Conservation (phyloP, 1,140 invertebrate species). For the Drosophila punjabiensis region DNA sequence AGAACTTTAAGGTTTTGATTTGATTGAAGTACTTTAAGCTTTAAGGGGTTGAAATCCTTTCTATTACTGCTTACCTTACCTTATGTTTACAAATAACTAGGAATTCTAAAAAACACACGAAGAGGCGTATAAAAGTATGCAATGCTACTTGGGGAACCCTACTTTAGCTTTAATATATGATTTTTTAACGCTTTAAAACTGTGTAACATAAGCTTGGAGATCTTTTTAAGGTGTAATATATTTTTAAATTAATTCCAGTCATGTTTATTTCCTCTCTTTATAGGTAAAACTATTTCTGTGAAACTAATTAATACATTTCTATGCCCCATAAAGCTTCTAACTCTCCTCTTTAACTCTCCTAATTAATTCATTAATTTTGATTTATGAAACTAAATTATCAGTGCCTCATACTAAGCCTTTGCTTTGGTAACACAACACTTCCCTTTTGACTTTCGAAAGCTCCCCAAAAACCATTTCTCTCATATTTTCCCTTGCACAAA, state of each 20-base stretch:
- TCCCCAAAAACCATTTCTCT: background rate
- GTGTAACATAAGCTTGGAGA: too few species aligned
- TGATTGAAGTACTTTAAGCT: background rate
- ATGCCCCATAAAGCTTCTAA: background rate
- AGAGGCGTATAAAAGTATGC: too few species aligned
- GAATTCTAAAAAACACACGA: too few species aligned
- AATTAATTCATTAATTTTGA: background rate
- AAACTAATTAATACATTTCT: background rate
- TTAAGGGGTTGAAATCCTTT: background rate
- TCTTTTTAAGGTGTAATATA: background rate
- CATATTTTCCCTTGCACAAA: background rate
- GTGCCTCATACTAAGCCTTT: background rate
- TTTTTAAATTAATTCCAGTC: background rate
- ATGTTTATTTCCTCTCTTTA: background rate
- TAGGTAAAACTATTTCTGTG: background rate
- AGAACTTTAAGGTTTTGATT: background rate
- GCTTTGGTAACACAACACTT: background rate
- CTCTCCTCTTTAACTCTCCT: too few species aligned
- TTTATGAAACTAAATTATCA: background rate
- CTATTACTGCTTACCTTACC: background rate
- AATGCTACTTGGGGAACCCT: too few species aligned
- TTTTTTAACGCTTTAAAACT: too few species aligned
- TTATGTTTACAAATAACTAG: too few species aligned
- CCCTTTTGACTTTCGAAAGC: background rate
- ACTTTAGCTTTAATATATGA: too few species aligned